Evolutionary conservation across 2,797 vertebrate species (phyloP).

Genomic region (Ctenopoma kingsleyae): DNA sequence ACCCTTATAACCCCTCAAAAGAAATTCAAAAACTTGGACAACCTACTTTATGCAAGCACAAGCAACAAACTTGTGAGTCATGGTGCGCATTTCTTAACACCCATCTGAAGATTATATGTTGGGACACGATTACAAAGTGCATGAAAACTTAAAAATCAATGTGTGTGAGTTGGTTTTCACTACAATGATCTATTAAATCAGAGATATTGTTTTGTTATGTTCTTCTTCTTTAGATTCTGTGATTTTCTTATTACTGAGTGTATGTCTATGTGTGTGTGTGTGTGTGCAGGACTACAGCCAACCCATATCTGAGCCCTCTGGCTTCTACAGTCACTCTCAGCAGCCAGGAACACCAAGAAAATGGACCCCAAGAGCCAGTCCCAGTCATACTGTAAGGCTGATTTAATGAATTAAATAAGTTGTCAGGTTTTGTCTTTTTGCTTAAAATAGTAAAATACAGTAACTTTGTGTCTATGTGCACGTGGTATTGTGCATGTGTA

Average conservation of each 20-base stretch:
- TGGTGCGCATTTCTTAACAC: no score
- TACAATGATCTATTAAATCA: no score
- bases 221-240: neutral
- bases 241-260: neutral
- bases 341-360: conserved; percentile 72
- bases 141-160: no score
- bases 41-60: no score
- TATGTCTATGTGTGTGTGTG: conserved; percentile 24
- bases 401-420: neutral
- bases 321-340: conserved; percentile 51
- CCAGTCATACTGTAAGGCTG: conserved; percentile 59
- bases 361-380: conserved; percentile 72
- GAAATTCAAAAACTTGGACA: no score
- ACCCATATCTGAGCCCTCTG: conserved; percentile 47
- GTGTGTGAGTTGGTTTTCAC: no score
- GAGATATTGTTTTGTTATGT: neutral
- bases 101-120: no score
- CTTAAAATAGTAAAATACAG: neutral
- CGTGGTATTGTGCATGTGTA: neutral
- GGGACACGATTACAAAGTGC: no score
- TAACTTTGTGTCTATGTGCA: neutral
- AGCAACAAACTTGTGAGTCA: no score
- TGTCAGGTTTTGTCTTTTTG: neutral
- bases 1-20: no score
- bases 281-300: conserved; percentile 73